A percentile compares a stretch with the other conserved stretches of the same genome.
Evolutionary conservation across 1,140 invertebrate species (phyloP).

Genomic region (Aphis gossypii): DNA sequence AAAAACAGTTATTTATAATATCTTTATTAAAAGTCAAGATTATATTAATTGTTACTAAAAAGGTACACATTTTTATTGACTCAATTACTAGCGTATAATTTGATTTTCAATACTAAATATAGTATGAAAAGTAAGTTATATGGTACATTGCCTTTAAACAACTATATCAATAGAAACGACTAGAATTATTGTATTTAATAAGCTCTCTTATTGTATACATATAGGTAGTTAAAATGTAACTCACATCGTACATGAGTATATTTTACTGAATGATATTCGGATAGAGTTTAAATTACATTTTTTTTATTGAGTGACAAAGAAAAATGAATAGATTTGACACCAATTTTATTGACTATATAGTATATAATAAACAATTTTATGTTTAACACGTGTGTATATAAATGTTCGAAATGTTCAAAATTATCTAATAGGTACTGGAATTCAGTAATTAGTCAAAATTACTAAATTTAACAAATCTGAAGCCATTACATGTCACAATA

Average conservation of each 20-base stretch:
- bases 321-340: background rate
- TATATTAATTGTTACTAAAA: background rate
- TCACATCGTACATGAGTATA: background rate
- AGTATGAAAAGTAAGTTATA: background rate
- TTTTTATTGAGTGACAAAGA: constrained; percentile 3
- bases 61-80: background rate
- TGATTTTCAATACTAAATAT: background rate
- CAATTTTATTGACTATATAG: background rate
- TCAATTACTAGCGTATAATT: background rate
- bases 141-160: background rate
- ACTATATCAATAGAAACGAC: background rate
- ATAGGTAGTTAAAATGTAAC: background rate
- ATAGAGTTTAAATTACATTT: constrained; percentile 3
- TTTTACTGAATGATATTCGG: background rate
- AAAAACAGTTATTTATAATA: background rate
- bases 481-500: background rate
- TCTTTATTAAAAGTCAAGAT: background rate
- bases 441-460: background rate
- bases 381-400: background rate
- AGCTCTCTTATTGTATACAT: background rate
- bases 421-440: background rate
- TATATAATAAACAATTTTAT: background rate
- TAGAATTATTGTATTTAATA: constrained; percentile 4
- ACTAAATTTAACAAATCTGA: background rate
- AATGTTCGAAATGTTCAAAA: background rate